Evolutionary conservation across 2,797 vertebrate genomes (phyloP).

Genomic region (Liasis olivaceus): DNA sequence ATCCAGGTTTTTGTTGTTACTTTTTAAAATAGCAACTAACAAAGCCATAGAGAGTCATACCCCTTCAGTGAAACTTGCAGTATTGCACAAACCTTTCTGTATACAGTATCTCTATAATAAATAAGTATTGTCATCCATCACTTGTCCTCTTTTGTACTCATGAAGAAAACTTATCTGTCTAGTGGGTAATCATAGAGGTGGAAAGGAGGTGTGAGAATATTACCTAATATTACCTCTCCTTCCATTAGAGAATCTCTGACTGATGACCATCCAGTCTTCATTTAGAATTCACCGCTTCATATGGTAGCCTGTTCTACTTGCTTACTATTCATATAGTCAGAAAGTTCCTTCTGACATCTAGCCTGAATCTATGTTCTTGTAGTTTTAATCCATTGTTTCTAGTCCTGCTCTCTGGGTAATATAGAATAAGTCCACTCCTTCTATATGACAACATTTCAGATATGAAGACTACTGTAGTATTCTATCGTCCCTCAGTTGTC

Average conservation of each 20-base stretch:
- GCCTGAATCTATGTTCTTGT: too few species aligned
- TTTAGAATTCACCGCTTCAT: too few species aligned
- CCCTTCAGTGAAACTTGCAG: conserved; percentile 60
- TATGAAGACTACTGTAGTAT: too few species aligned
- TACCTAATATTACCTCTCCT: background rate
- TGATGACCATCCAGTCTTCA: too few species aligned
- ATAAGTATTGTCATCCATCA: conserved; percentile 70
- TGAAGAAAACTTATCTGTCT: background rate
- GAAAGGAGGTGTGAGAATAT: background rate
- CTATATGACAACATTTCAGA: too few species aligned
- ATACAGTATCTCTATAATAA: conserved; percentile 74
- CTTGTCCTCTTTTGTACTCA: background rate
- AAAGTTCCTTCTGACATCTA: too few species aligned
- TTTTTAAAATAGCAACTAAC: conserved; percentile 72
- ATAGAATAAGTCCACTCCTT: too few species aligned
- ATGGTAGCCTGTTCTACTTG: too few species aligned
- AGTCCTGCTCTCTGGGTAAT: too few species aligned
- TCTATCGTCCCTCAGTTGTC: too few species aligned
- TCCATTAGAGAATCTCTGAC: background rate
- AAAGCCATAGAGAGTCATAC: conserved; percentile 59
- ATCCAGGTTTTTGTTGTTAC: conserved; percentile 64
- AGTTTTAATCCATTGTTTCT: too few species aligned
- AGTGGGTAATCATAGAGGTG: background rate
- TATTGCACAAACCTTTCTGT: conserved; percentile 75
- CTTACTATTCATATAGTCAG: too few species aligned